These are phyloP conservation scores for Caenorhabditis briggsae DNA, from an alignment of 1,140 invertebrate genomes.

Conservation along the genomic window DNA sequence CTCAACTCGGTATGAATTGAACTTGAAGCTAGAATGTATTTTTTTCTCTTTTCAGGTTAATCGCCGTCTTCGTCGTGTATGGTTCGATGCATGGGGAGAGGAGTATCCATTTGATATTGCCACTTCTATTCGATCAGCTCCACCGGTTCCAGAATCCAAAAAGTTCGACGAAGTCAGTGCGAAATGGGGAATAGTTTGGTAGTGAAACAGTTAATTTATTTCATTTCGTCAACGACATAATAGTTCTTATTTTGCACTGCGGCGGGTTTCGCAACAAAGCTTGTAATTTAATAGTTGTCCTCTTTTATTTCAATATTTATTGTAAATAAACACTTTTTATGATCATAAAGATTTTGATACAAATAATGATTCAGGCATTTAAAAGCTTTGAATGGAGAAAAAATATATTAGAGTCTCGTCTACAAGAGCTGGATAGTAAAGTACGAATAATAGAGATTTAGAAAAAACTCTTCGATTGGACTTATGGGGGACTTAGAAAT, in stretches of 20 bases:
- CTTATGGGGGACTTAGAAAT: not conserved
- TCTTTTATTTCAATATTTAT: not conserved
- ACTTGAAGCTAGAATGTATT: not conserved
- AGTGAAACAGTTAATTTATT: not conserved
- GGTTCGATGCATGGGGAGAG: slow-evolving; percentile 40
- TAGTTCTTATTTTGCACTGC: slow-evolving; percentile 4
- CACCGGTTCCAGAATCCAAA: not conserved
- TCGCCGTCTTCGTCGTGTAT: slow-evolving; percentile 17
- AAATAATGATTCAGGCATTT: too few species aligned
- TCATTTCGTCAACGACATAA: slow-evolving; percentile 1
- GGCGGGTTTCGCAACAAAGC: slow-evolving; percentile 17
- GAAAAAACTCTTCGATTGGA: not conserved
- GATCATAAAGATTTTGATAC: too few species aligned
- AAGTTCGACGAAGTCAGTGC: slow-evolving; percentile 41
- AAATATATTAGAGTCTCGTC: too few species aligned
- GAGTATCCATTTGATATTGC: slow-evolving; percentile 34
- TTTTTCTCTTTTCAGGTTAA: slow-evolving; percentile 17
- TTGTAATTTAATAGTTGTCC: not conserved
- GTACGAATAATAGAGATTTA: not conserved
- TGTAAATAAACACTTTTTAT: slow-evolving; percentile 15
- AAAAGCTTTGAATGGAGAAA: too few species aligned
- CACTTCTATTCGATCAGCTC: not conserved
- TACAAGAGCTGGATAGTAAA: too few species aligned
- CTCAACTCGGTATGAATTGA: slow-evolving; percentile 5
- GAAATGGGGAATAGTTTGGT: slow-evolving; percentile 50